Conservation (phyloP, 2,888 invertebrate species). For the Dendrolimus pini region DNA sequence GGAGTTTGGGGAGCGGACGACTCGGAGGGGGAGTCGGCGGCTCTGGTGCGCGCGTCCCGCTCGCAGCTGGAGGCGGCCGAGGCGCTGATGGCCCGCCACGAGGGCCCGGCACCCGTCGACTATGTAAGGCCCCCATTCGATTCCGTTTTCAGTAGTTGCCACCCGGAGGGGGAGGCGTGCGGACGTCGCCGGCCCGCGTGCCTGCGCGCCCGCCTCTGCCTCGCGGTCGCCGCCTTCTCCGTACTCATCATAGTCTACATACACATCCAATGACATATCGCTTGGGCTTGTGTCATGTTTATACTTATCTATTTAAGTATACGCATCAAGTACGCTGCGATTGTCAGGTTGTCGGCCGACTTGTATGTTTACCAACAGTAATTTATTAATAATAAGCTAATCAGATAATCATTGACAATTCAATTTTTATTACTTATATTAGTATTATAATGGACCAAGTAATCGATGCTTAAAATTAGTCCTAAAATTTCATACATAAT, state of each 20-base stretch:
- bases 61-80: constrained; percentile 79
- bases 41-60: constrained; percentile 79
- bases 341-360: constrained; percentile 42
- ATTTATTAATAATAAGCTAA: too few species aligned
- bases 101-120: constrained; percentile 64
- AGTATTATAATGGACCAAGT: too few species aligned
- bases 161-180: constrained; percentile 36
- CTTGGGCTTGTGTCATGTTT: constrained; percentile 66
- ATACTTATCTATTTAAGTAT: constrained; percentile 61
- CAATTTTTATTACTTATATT: too few species aligned
- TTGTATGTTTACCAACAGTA: constrained; percentile 8
- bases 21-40: constrained; percentile 81
- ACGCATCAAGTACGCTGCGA: constrained; percentile 48
- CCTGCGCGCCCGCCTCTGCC: constrained; percentile 58
- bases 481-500: too few species aligned
- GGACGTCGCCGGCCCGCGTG: constrained; percentile 45
- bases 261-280: constrained; percentile 66
- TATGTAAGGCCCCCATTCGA: constrained; percentile 69
- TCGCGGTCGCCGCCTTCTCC: constrained; percentile 68
- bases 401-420: too few species aligned
- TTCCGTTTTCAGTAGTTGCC: constrained; percentile 54
- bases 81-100: constrained; percentile 69
- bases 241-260: constrained; percentile 68
- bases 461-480: too few species aligned
- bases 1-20: constrained; percentile 65